Conservation (phyloP, 2,888 invertebrate species). For the Tipula helvola region DNA sequence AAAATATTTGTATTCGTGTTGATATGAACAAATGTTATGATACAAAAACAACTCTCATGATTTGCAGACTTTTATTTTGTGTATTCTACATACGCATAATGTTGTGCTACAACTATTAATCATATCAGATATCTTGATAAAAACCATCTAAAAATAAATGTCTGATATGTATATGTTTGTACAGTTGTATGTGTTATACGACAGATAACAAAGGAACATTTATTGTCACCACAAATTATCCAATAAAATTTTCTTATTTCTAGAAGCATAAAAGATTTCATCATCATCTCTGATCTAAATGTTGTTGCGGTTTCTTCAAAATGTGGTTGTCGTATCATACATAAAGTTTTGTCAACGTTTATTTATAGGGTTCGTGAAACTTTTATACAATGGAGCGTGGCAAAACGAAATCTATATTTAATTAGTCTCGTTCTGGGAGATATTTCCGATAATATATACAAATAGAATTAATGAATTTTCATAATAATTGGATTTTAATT, state of each 20-base stretch:
- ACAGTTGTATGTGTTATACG: neutral
- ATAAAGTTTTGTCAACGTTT: neutral
- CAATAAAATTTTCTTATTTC: neutral
- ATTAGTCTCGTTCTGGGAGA: no score
- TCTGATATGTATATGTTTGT: neutral
- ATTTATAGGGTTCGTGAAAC: neutral
- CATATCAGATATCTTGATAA: neutral
- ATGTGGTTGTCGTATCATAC: neutral
- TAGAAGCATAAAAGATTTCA: neutral
- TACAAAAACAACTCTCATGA: neutral
- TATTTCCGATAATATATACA: no score
- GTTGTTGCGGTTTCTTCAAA: neutral
- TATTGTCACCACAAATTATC: neutral
- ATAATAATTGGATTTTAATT: no score
- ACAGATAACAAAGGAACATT: neutral
- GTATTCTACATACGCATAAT: neutral
- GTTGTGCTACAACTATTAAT: neutral
- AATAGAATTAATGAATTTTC: no score
- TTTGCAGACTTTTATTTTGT: neutral
- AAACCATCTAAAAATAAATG: neutral
- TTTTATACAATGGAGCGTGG: neutral
- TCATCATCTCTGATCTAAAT: neutral
- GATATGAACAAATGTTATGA: neutral
- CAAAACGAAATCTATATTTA: neutral
- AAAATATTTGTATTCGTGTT: neutral